phyloP scores from a whole-genome alignment of 2,113 vertebrate species.

The Progne subis region DNA sequence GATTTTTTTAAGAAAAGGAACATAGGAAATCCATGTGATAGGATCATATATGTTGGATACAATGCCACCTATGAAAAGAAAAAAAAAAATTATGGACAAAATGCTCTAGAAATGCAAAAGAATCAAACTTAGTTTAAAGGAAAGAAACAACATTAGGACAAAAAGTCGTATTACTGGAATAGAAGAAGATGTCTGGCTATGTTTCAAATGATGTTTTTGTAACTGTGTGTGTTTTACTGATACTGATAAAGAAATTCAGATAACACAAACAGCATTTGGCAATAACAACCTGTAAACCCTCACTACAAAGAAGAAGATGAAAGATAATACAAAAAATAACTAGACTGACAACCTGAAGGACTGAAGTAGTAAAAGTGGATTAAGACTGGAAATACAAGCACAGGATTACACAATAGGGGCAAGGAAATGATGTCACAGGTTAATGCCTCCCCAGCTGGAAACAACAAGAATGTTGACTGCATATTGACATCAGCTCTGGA shows the following conservation, averaged over 20 bases:
- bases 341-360: background rate
- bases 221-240: background rate
- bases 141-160: background rate
- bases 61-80: background rate
- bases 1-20: background rate
- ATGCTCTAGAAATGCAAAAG: background rate
- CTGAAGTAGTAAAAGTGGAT: background rate
- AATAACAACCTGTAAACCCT: background rate
- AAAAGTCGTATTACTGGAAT: background rate
- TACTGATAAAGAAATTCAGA: background rate
- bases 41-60: background rate
- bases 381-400: background rate
- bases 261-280: background rate
- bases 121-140: background rate
- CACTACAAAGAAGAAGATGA: background rate
- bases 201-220: background rate
- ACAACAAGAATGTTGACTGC: background rate
- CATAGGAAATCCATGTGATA: background rate
- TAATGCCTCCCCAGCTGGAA: background rate
- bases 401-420: background rate
- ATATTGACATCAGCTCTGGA: background rate
- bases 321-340: background rate
- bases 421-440: background rate
- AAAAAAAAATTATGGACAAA: background rate
- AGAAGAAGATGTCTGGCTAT: background rate